phyloP scores from a whole-genome alignment of 2,888 invertebrate species.

The Saturnia pavonia region DNA sequence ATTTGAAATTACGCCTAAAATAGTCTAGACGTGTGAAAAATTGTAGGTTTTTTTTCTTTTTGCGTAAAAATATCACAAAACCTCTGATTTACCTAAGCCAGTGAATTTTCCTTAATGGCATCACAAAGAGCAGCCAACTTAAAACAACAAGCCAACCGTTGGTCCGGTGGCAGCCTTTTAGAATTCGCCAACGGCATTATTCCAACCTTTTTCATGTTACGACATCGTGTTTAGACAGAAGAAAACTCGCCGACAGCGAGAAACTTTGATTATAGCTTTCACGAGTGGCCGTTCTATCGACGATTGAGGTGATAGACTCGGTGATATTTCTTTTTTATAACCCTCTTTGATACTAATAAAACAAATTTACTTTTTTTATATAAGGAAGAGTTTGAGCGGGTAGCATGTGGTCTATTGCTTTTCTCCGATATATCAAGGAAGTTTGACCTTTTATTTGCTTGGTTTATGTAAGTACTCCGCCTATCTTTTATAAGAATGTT shows the following conservation, averaged over 20 bases:
- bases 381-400: constrained; percentile 58
- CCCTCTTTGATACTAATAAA: constrained; percentile 78
- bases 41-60: not conserved
- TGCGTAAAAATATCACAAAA: constrained; percentile 2
- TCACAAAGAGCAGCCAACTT: constrained; percentile 63
- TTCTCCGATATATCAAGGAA: constrained; percentile 56
- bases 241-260: constrained; percentile 76
- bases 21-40: not conserved
- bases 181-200: constrained; percentile 74
- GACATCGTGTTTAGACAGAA: constrained; percentile 79
- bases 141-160: constrained; percentile 63
- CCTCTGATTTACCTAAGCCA: constrained; percentile 55
- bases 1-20: not conserved
- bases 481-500: constrained; percentile 48
- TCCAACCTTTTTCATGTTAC: constrained; percentile 79
- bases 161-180: constrained; percentile 53
- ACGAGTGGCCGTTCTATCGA: constrained; percentile 71
- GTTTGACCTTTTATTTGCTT: constrained; percentile 64
- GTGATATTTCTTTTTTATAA: constrained; percentile 76
- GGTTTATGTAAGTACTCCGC: constrained; percentile 42
- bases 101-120: constrained; percentile 63
- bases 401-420: constrained; percentile 68
- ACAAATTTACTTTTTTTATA: constrained; percentile 73
- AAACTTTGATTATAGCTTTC: constrained; percentile 80
- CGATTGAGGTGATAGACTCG: constrained; percentile 76